Evolutionary conservation across 2,888 invertebrate species (phyloP).

Genomic region (Tanypteryx hageni): DNA sequence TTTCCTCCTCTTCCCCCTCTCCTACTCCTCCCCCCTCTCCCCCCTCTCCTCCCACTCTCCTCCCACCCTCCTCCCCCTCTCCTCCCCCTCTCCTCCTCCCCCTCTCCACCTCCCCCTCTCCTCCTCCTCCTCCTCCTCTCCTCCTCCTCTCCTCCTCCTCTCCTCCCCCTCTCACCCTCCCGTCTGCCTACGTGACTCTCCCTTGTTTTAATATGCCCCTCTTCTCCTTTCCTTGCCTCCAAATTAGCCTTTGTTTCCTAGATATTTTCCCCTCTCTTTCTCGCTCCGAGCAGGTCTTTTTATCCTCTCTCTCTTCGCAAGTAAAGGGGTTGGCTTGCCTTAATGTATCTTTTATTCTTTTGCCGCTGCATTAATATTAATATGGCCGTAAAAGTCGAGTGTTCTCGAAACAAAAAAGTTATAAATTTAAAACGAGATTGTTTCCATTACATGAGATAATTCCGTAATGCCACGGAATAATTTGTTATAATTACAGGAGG

Average conservation of each 20-base stretch:
- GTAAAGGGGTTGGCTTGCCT: no score
- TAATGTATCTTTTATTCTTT: no score
- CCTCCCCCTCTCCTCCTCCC: not conserved
- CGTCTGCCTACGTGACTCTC: not conserved
- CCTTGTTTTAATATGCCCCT: not conserved
- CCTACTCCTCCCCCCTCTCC: not conserved
- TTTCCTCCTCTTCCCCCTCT: not conserved
- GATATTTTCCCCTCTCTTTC: not conserved
- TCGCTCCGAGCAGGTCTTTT: not conserved
- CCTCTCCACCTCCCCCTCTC: not conserved
- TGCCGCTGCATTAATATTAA: slow-evolving; percentile 21
- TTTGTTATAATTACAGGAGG: no score
- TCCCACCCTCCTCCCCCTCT: no score
- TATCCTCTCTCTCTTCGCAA: not conserved
- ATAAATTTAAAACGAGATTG: not conserved
- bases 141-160: no score
- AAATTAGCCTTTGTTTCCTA: slow-evolving; percentile 24
- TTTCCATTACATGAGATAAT: not conserved
- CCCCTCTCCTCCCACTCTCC: no score
- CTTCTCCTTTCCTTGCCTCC: not conserved
- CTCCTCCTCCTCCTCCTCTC: no score
- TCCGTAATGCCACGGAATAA: not conserved
- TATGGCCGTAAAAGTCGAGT: not conserved
- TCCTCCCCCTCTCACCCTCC: not conserved
- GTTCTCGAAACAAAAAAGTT: not conserved